Conservation (phyloP, 2,888 invertebrate species). For the Zaprionus bogoriensis region DNA sequence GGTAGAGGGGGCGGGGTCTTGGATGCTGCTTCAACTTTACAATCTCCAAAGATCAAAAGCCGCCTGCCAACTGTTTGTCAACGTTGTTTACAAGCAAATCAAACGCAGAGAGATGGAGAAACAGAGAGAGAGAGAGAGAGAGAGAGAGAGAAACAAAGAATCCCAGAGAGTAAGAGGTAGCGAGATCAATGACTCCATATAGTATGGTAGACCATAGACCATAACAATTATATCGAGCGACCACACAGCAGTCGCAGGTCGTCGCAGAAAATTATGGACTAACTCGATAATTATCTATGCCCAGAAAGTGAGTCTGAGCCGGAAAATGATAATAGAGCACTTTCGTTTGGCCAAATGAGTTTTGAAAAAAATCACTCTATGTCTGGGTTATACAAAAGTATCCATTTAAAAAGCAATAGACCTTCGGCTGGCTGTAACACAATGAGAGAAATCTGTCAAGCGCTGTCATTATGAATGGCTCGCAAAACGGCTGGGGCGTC, state of each 20-base stretch:
- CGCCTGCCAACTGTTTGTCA: slow-evolving; percentile 58
- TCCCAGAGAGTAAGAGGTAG: slow-evolving; percentile 13
- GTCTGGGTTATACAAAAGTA: too few species aligned
- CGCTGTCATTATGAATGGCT: neutral
- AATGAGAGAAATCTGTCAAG: slow-evolving; percentile 7
- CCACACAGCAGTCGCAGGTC: neutral
- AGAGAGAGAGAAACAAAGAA: neutral
- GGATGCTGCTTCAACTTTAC: too few species aligned
- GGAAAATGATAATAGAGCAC: slow-evolving; percentile 8
- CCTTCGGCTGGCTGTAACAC: neutral
- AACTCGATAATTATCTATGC: slow-evolving; percentile 45
- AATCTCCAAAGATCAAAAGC: slow-evolving; percentile 59
- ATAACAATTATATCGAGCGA: neutral
- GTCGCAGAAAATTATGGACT: slow-evolving; percentile 7
- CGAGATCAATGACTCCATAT: slow-evolving; percentile 20
- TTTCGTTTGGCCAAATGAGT: too few species aligned
- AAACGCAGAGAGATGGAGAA: slow-evolving; percentile 40
- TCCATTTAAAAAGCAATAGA: neutral
- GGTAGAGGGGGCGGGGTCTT: neutral
- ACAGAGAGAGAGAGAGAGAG: neutral
- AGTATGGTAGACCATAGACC: neutral
- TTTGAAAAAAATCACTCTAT: too few species aligned
- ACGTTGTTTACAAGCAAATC: slow-evolving; percentile 71
- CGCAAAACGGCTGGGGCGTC: slow-evolving; percentile 23
- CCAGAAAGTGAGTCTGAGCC: neutral